Base-by-base conservation (phyloP, 2,797 vertebrate species). In the Karalla daura region DNA sequence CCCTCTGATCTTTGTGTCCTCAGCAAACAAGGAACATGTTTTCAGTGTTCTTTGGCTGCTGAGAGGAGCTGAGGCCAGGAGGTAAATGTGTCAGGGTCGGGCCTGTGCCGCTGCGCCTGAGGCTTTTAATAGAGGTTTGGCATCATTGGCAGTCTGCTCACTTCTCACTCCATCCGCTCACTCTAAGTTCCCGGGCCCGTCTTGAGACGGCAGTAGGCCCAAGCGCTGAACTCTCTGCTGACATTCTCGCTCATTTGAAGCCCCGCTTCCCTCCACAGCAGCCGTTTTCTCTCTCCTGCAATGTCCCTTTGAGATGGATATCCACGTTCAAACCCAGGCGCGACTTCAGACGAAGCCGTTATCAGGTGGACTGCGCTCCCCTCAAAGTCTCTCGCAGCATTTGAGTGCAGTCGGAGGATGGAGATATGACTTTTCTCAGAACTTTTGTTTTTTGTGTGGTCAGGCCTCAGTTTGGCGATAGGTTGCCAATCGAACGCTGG, bases 221-320 rank as follows among this genome's bases (percentile, higher is more conserved):
- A 65, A 66, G 78, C 73, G 74, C 45, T 1, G 30, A 74, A 35
- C 58, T 73, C 56, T 68, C 66, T 13, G 44, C 49, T 90, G 86
- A 87, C 82, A 84, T 89, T 89, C 75, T 79, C 17, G 21, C 50
- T 64, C 30, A 60, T 86, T 88, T 86, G 85, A 89, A 86, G 84
- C 49, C 49, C 66, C 1, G 14, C 35, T 72, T 82, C 70, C 41
- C 66, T 77, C 30, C 59, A 40, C 1, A 20, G 5, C 80, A 63
- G 37, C 47, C 63, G 79, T 75, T 70, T 56, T 60, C 14, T 23
- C 3, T 20, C 20, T 20, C 15, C 20, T 10, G 17, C 40, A 5
- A 5, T 36, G 23, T 74, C 50, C 78, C 71, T 87, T 87, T 41
- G 51, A 80, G 72, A 76, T 70, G 56, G 61, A 46, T 59, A 58